Evolutionary conservation across 2,888 invertebrate species (phyloP).

Genomic region (Phragmatobia fuliginosa): DNA sequence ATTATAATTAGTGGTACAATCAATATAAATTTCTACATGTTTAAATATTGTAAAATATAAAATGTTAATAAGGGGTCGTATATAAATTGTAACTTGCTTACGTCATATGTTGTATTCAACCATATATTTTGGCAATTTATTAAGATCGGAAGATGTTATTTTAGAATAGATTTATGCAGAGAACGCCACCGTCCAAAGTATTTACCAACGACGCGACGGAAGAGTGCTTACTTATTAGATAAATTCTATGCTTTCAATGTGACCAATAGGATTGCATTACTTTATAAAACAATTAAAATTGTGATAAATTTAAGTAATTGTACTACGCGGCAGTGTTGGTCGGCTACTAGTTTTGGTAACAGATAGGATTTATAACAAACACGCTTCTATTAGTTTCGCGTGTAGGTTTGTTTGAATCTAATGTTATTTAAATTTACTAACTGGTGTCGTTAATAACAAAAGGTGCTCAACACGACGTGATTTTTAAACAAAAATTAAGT

Average conservation of each 20-base stretch:
- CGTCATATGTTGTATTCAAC: background rate
- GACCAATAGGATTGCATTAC: background rate
- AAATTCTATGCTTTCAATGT: background rate
- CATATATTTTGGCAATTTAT: background rate
- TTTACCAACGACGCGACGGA: too few relatives aligned
- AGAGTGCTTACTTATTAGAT: background rate
- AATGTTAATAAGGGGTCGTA: background rate
- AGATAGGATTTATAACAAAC: background rate
- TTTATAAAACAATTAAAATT: too few relatives aligned
- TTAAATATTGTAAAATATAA: background rate
- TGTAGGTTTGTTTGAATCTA: background rate
- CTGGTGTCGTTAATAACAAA: background rate
- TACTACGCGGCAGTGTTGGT: background rate
- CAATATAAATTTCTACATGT: background rate
- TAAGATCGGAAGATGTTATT: background rate
- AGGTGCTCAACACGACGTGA: background rate
- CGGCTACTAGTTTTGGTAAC: background rate
- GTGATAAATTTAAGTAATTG: constrained; percentile 2
- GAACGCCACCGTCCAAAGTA: background rate
- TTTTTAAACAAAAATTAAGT: background rate
- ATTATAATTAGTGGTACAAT: background rate
- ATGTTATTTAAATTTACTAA: background rate
- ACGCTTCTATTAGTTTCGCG: too few relatives aligned
- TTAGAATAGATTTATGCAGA: background rate
- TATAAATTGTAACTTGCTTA: background rate